These are phyloP conservation scores for Bombus picipes DNA, from an alignment of 1,140 invertebrate species.

Conservation along the genomic window DNA sequence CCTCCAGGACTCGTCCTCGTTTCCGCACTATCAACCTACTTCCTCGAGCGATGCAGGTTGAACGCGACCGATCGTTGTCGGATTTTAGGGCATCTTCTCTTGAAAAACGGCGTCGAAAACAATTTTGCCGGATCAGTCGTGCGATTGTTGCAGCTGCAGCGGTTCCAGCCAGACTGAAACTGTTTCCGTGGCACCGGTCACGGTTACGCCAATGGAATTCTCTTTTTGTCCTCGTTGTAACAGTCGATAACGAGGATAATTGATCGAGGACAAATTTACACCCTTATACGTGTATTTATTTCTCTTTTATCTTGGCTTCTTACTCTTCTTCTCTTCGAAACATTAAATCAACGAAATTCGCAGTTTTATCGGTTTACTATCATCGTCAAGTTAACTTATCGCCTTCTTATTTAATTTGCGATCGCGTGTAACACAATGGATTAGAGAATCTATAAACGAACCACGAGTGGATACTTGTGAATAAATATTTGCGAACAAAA, in stretches of 20 bases:
- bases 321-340: too few species aligned
- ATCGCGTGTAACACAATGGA: too few species aligned
- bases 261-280: neutral
- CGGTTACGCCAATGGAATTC: constrained; percentile 19
- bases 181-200: constrained; percentile 8
- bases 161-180: neutral
- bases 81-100: constrained; percentile 13
- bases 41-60: constrained; percentile 4
- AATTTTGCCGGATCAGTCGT: neutral
- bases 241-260: neutral
- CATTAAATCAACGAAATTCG: too few species aligned
- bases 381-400: too few species aligned
- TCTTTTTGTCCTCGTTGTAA: neutral
- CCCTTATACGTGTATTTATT: neutral
- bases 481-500: too few species aligned
- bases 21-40: constrained; percentile 1
- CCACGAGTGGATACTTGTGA: too few species aligned
- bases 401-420: too few species aligned
- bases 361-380: too few species aligned
- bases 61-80: constrained; percentile 1
- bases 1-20: constrained; percentile 12
- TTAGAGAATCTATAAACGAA: too few species aligned
- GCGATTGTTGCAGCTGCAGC: neutral
- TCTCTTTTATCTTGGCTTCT: neutral
- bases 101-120: neutral